Evolutionary conservation across 2,888 invertebrate genomes (phyloP), one percentile per base, ranked within the genome.

Genomic region (Netelia melanura): DNA sequence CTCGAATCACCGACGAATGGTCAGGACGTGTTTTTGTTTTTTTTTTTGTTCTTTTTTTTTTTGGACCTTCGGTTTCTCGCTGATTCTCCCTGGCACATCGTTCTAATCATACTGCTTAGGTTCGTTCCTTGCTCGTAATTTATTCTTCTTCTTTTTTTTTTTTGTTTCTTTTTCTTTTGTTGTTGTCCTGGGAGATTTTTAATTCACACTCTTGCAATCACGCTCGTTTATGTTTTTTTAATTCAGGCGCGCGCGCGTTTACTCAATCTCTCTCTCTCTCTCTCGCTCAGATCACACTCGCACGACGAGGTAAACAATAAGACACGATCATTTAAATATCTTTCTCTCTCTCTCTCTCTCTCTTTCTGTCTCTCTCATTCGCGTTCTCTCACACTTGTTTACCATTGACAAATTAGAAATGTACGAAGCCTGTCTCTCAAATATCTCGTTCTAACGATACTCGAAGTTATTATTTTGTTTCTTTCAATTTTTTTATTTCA

Each of bases 391-490:
- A 56, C 67, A 48, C 78, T 80, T 81, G 81, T 76, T 81, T 81
- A 83, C 84, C 82, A 83, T 89, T 86, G 86, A 88, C 84, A 90
- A 89, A 89, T 88, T 85, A 86, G 81, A 90, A 90, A 88, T 86
- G 89, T 88, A 89, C 86, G 83, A 88, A 87, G 88, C 82, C 85
- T 30, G 30, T 30, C 30, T 65, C 72, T 77, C 81, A 83, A 79
- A 81, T 84, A 82, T 84, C 72, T 81, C 83, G 65, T 67, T 86
- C 83, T 75, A 81, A 74, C 58, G 58, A 68, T 85, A 85, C 76
- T 82, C 82, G 87, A 81, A 48, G 83, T 76, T 77, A 58, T 85
- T 76, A 78, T 85, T 85, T 85, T 64, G 62, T 38, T 17, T 71
- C 74, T 54, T 38, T 44, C 67, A 25, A 43, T 23, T 64, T 76